Conservation (phyloP, 2,888 invertebrate genomes). For the Diaprepes abbreviatus region DNA sequence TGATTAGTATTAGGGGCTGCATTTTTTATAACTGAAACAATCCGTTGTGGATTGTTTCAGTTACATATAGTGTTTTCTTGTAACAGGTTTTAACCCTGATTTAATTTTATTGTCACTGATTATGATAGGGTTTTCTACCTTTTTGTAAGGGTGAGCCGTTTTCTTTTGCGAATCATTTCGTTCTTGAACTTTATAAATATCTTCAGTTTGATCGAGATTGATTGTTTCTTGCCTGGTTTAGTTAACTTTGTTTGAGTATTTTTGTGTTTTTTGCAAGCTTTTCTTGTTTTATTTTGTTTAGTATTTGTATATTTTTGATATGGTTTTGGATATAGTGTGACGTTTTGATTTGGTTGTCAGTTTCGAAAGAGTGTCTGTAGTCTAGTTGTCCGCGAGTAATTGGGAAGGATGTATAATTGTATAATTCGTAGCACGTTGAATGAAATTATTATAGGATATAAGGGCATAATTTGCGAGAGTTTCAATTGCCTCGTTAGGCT, state of each 20-base stretch:
- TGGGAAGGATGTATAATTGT: constrained; percentile 38
- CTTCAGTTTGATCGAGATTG: neutral
- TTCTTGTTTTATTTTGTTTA: constrained; percentile 40
- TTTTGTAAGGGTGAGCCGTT: neutral
- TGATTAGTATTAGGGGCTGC: neutral
- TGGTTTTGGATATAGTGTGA: constrained; percentile 38
- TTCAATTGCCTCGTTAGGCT: constrained; percentile 20
- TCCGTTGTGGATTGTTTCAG: constrained; percentile 2
- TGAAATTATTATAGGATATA: neutral
- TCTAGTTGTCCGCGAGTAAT: constrained; percentile 25
- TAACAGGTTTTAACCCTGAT: neutral
- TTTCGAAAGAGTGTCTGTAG: constrained; percentile 47
- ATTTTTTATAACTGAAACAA: neutral
- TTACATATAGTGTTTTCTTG: neutral
- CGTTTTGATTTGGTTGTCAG: constrained; percentile 34
- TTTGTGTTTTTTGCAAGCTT: neutral
- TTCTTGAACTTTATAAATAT: neutral
- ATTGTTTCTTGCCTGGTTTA: neutral
- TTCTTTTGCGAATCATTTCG: neutral
- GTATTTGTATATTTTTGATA: constrained; percentile 33
- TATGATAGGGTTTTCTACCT: neutral
- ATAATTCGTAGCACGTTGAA: constrained; percentile 31
- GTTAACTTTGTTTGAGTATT: neutral
- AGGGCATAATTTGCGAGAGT: constrained; percentile 32
- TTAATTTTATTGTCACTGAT: neutral